Evolutionary conservation across 2,113 vertebrate species (phyloP), one percentile per base, ranked within the genome.

Genomic region (Cariama cristata): DNA sequence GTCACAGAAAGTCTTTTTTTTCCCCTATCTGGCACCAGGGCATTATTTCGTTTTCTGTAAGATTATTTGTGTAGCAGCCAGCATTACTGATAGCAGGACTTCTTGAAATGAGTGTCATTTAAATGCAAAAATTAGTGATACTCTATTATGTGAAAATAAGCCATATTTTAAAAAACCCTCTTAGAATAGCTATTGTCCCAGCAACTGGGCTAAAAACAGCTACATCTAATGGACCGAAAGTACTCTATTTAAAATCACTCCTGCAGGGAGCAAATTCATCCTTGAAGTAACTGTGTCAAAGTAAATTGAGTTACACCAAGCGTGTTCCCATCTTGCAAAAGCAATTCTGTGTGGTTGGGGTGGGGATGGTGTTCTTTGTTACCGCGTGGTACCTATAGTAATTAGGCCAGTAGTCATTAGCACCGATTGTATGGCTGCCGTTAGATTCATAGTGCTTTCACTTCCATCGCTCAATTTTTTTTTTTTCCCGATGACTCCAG

Each of bases 351-450:
- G 91, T 7, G 28, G 40, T 11, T 49, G 53, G 35, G 49, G 26
- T 88, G 62, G 94, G 93, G 58, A 19, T 75, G 88, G 84, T 5
- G 6, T 35, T 90, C 62, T 45, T 64, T 47, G 71, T 80, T 82
- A 83, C 66, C 27, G 6, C 11, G 18, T 67, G 68, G 74, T 73
- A 80, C 93, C 90, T 93, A 22, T 20, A 86, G 38, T 92, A 83
- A 94, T 96, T 89, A 91, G 95, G 79, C 92, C 89, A 86, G 89
- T 44, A 94, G 72, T 96, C 58, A 52, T 90, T 85, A 94, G 86
- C n/a, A 22, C 79, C 12, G 52, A 88, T 91, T 88, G 85, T 93
- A 55, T 12, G 30, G 77, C 89, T 95, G 73, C 94, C 28, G 6
- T 95, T 93, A 58, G 63, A 64, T 3, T 76, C 79, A 68, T 73